Percentiles rank a stretch among this genome's conserved stretches.
Evolutionary conservation across 1,140 invertebrate species (phyloP).

Genomic region (Chironomus striatipennis): DNA sequence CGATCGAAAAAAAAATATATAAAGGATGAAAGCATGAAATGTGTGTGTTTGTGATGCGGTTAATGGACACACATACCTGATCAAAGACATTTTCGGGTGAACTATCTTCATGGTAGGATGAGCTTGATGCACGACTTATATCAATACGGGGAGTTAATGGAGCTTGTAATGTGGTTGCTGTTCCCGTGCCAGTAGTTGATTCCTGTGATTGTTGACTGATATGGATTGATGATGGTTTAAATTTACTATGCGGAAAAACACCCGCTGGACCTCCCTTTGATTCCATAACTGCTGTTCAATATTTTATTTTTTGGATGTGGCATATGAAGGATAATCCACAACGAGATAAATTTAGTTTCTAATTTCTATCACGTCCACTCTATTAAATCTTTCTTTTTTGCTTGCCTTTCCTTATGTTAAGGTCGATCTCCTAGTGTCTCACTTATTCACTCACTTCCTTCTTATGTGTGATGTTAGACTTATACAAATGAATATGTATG

Average conservation of each 20-base stretch:
- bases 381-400: neutral
- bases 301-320: neutral
- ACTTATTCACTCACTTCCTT: too few relatives aligned
- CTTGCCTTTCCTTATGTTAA: neutral
- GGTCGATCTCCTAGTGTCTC: too few relatives aligned
- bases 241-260: conserved; percentile 8
- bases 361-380: neutral
- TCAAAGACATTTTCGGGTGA: conserved; percentile 50
- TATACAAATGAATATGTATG: neutral
- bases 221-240: conserved; percentile 15
- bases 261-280: neutral
- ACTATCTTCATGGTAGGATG: conserved; percentile 73
- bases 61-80: conserved; percentile 33
- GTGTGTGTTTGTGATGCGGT: too few relatives aligned
- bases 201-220: conserved; percentile 21
- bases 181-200: neutral
- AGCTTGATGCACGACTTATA: conserved; percentile 76
- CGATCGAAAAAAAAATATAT: too few relatives aligned
- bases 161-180: conserved; percentile 42
- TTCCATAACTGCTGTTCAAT: neutral
- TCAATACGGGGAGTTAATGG: conserved; percentile 74
- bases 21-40: neutral
- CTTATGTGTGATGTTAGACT: too few relatives aligned
- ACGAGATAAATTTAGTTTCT: neutral
- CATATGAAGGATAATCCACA: neutral